phyloP scores from a whole-genome alignment of 1,140 invertebrate genomes.

The Ectropis grisescens region DNA sequence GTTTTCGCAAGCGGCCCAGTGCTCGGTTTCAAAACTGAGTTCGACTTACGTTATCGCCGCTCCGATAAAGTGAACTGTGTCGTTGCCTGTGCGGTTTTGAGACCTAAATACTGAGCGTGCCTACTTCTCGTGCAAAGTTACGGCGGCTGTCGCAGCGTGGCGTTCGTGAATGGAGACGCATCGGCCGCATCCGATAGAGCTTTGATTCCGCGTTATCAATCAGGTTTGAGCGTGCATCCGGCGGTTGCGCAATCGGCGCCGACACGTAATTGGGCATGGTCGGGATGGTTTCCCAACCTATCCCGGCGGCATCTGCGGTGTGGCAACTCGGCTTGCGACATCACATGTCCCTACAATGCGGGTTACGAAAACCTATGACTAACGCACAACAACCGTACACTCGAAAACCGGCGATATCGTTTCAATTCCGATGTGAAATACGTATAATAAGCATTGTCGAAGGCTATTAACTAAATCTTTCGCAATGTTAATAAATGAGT shows the following conservation, averaged over 20 bases:
- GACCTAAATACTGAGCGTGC: slow-evolving; percentile 56
- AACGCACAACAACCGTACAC: slow-evolving; percentile 20
- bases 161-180: too few relatives aligned
- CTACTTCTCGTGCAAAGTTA: slow-evolving; percentile 13
- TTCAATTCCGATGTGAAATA: slow-evolving; percentile 16
- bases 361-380: slow-evolving; percentile 63
- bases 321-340: slow-evolving; percentile 57
- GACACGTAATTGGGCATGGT: slow-evolving; percentile 53
- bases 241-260: slow-evolving; percentile 31
- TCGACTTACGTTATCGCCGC: slow-evolving; percentile 62
- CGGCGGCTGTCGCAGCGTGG: slow-evolving; percentile 1
- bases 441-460: slow-evolving; percentile 23
- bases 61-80: slow-evolving; percentile 56
- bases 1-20: slow-evolving; percentile 66
- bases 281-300: slow-evolving; percentile 65
- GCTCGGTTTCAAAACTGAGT: slow-evolving; percentile 61
- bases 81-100: slow-evolving; percentile 49
- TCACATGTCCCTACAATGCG: slow-evolving; percentile 53
- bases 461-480: slow-evolving; percentile 29
- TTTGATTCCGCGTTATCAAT: slow-evolving; percentile 25
- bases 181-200: too few relatives aligned
- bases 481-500: slow-evolving; percentile 36
- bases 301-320: slow-evolving; percentile 55
- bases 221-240: slow-evolving; percentile 29
- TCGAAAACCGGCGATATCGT: slow-evolving; percentile 16